Evolutionary conservation across 2,797 vertebrate genomes (phyloP), one percentile per base, ranked within the genome.

Genomic region (Mergus octosetaceus): DNA sequence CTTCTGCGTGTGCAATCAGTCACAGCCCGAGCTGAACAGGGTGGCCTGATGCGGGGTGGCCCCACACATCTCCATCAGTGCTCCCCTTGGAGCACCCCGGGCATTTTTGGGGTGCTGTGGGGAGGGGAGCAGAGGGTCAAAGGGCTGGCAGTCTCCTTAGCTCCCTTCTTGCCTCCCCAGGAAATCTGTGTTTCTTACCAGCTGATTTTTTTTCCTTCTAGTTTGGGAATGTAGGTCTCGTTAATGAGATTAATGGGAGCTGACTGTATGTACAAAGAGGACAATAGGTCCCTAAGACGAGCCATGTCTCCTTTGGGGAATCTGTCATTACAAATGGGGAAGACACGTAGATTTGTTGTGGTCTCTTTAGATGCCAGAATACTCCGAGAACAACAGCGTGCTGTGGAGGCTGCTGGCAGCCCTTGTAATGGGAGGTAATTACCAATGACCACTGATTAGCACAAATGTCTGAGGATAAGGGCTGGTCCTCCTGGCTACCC

Each of bases 181-280:
- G 36, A 92, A 95, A 96, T 93, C 71, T 90, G 91, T 93, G 72
- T 85, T 82, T 90, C 54, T 49, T 45, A 87, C 71, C 86, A 94
- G 65, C 88, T 94, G 80, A 90, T 9, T 85, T 90, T 95, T 94
- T 95, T 94, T 74, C 87, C 58, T 89, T 93, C 78, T 56, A 85
- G 71, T 95, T 97, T 96, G 92, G 58, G 76, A 95, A 97, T 90
- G 91, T 85, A 84, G 93, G 65, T 96, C 95, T 96, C 94, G 95
- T 88, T 94, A 93, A 78, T 79, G 69, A 96, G 95, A 96, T 95
- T 84, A 95, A 93, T 92, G 81, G 90, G 86, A 93, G 86, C n/a
- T 84, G 70, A 92, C 78, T 75, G 69, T 73, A 86, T 87, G 85
- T 51, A 43, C 87, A 95, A 87, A 91, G 91, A 90, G 92, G 87